These are phyloP conservation scores for Caenorhabditis sinica DNA, from an alignment of 2,888 invertebrate species.

Conservation along the genomic window DNA sequence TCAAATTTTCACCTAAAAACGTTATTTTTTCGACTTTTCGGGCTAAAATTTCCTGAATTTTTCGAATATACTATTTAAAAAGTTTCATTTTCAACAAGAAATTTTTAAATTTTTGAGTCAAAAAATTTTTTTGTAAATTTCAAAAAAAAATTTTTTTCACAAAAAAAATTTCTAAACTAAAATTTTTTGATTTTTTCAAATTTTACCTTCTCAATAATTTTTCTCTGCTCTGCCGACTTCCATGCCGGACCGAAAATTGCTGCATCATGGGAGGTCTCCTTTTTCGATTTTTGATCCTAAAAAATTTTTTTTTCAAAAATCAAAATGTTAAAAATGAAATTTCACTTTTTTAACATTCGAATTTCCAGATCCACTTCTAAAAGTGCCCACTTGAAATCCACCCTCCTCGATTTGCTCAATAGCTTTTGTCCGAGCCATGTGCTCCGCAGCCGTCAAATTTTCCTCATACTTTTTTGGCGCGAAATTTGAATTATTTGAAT, in stretches of 20 bases:
- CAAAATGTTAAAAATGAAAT: not conserved
- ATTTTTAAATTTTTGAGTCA: too few relatives aligned
- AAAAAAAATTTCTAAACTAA: not conserved
- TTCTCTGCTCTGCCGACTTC: slow-evolving; percentile 59
- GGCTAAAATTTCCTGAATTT: too few relatives aligned
- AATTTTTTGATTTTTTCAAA: not conserved
- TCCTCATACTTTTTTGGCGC: slow-evolving; percentile 18
- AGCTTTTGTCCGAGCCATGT: slow-evolving; percentile 34
- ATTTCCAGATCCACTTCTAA: slow-evolving; percentile 4
- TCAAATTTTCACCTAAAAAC: not conserved
- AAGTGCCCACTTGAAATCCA: slow-evolving; percentile 51
- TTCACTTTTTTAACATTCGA: slow-evolving; percentile 29
- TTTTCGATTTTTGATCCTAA: slow-evolving; percentile 53
- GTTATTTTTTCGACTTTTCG: too few relatives aligned
- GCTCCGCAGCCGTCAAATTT: slow-evolving; percentile 49
- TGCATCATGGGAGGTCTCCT: slow-evolving; percentile 53
- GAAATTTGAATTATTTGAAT: slow-evolving; percentile 9
- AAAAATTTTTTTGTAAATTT: not conserved
- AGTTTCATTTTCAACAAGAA: not conserved
- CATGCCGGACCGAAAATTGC: slow-evolving; percentile 66
- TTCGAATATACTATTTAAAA: too few relatives aligned
- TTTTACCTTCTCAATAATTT: slow-evolving; percentile 45
- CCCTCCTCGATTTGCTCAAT: slow-evolving; percentile 60
- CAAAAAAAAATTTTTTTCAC: not conserved
- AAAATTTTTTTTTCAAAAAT: slow-evolving; percentile 23